These are phyloP conservation scores for Thamnophis elegans DNA, from an alignment of 2,797 vertebrate genomes.

Conservation along the genomic window DNA sequence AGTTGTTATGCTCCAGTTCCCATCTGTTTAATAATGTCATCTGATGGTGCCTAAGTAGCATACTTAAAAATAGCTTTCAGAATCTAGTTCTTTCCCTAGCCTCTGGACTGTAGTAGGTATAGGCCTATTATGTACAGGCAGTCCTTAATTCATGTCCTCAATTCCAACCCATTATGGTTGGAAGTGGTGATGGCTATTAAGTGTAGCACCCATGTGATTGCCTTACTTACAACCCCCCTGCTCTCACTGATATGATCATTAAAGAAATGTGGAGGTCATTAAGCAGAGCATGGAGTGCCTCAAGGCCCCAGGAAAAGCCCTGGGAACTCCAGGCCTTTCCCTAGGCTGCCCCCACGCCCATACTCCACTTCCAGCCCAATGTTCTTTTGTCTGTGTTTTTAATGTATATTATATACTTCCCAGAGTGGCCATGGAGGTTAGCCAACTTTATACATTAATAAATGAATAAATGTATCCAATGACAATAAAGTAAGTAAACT, in stretches of 20 bases:
- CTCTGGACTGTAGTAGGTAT: not conserved
- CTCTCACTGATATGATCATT: not conserved
- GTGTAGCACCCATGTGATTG: not conserved
- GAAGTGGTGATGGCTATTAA: not conserved
- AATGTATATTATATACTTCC: not conserved
- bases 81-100: not conserved
- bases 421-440: not conserved
- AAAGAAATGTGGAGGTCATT: not conserved
- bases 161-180: not conserved
- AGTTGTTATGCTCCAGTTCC: not conserved
- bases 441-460: not conserved
- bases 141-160: no score
- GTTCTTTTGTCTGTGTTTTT: not conserved
- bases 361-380: not conserved
- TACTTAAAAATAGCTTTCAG: not conserved
- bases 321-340: not conserved
- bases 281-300: not conserved
- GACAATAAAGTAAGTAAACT: no score
- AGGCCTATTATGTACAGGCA: not conserved
- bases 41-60: not conserved
- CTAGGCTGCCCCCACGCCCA: not conserved
- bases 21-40: not conserved
- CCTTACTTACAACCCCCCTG: not conserved
- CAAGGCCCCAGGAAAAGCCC: not conserved
- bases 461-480: not conserved